Conservation (phyloP, 2,888 invertebrate genomes). For the Hyalella azteca region DNA sequence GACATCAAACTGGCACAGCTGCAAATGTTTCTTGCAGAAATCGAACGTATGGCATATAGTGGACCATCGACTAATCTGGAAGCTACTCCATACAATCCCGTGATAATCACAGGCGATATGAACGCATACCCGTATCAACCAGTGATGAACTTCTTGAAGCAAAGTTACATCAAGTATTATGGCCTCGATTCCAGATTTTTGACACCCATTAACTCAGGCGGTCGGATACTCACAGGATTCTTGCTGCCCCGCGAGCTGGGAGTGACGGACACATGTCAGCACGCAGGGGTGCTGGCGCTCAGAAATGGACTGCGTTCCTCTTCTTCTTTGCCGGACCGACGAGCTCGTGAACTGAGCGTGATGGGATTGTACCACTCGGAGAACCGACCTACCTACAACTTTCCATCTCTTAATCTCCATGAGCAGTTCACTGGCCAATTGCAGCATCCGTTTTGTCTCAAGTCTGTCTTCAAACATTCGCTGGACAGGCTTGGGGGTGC, state of each 20-base stretch:
- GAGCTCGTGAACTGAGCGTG: neutral
- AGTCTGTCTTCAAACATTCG: slow-evolving; percentile 46
- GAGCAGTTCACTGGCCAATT: slow-evolving; percentile 43
- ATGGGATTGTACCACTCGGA: neutral
- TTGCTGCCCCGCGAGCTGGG: slow-evolving; percentile 48
- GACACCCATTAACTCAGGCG: slow-evolving; percentile 64
- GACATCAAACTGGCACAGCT: slow-evolving; percentile 90
- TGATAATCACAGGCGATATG: slow-evolving; percentile 91
- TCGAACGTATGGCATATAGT: slow-evolving; percentile 77
- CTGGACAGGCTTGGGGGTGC: neutral
- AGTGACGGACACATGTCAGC: slow-evolving; percentile 51
- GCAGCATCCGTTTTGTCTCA: slow-evolving; percentile 44
- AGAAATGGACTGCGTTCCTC: neutral
- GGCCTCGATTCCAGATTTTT: slow-evolving; percentile 60
- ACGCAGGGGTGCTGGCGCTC: slow-evolving; percentile 39
- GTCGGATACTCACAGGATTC: slow-evolving; percentile 62
- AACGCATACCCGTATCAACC: slow-evolving; percentile 80
- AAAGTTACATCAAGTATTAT: slow-evolving; percentile 68
- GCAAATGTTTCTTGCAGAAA: slow-evolving; percentile 80
- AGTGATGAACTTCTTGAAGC: slow-evolving; percentile 73
- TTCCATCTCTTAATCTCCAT: neutral
- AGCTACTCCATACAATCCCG: slow-evolving; percentile 71
- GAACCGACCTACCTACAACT: neutral
- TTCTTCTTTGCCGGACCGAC: neutral
- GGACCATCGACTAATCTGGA: slow-evolving; percentile 61